A percentile compares a stretch with the other conserved stretches of the same genome.
These are phyloP conservation scores for Dilophus febrilis DNA, from an alignment of 2,888 invertebrate species.

Conservation along the genomic window DNA sequence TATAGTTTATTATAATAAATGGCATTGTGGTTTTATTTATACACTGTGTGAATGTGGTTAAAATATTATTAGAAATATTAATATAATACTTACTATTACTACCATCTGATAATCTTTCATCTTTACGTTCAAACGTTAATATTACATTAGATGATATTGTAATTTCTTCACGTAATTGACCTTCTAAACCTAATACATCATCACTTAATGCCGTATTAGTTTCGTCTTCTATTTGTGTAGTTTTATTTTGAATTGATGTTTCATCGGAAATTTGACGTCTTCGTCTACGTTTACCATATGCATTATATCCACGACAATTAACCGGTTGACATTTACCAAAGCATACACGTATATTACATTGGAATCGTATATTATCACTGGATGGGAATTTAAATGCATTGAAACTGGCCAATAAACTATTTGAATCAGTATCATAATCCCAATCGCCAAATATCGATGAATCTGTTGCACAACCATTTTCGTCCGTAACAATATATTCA, in stretches of 20 bases:
- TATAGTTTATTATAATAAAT: background rate
- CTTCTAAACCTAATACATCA: conserved; percentile 42
- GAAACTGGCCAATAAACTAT: conserved; percentile 71
- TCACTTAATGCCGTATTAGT: conserved; percentile 39
- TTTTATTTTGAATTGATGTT: conserved; percentile 15
- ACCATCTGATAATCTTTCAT: conserved; percentile 60
- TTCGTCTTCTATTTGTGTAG: too few species aligned
- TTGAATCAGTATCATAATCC: conserved; percentile 74
- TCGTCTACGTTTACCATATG: conserved; percentile 68
- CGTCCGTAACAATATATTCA: conserved; percentile 83
- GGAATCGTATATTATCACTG: conserved; percentile 86
- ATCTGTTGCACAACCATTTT: conserved; percentile 85
- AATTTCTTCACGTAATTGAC: conserved; percentile 81
- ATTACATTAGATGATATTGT: conserved; percentile 85
- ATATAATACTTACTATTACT: conserved; percentile 43
- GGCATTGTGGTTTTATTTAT: background rate
- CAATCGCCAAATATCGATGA: conserved; percentile 85
- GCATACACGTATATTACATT: conserved; percentile 87
- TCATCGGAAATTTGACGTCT: conserved; percentile 34
- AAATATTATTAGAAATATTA: conserved; percentile 1
- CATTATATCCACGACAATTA: conserved; percentile 80
- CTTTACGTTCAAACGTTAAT: conserved; percentile 71
- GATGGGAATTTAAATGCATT: conserved; percentile 92
- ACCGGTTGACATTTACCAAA: conserved; percentile 92
- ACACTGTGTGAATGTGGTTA: too few species aligned